phyloP scores from a whole-genome alignment of 2,797 vertebrate genomes.

The Sebastes diaconus region DNA sequence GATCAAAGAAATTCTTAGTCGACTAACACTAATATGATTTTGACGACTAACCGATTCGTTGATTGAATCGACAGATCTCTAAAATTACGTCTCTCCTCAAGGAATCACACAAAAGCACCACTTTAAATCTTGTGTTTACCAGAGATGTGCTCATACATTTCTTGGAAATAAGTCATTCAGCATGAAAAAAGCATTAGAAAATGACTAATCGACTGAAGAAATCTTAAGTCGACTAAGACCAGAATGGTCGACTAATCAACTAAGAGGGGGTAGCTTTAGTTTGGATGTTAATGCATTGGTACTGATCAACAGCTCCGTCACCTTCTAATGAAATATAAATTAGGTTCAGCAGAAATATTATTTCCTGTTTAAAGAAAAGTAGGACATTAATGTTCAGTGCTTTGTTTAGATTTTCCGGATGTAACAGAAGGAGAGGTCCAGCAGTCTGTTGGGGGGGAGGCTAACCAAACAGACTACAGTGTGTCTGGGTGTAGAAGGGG shows the following conservation, averaged over 20 bases:
- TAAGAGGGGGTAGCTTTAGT: neutral
- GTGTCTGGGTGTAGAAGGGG: constrained; percentile 14
- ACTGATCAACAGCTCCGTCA: neutral
- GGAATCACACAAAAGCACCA: too few species aligned
- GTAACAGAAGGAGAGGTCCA: constrained; percentile 1
- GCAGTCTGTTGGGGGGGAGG: neutral
- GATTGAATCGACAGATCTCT: too few species aligned
- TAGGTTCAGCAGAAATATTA: neutral
- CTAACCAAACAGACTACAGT: constrained; percentile 15
- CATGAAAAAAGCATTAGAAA: too few species aligned
- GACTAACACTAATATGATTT: too few species aligned
- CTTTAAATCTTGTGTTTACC: too few species aligned
- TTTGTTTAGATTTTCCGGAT: constrained; percentile 12
- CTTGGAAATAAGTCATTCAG: too few species aligned
- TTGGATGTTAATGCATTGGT: neutral
- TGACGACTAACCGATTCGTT: too few species aligned
- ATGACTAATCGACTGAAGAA: too few species aligned
- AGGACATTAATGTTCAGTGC: neutral
- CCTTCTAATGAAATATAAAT: constrained; percentile 7
- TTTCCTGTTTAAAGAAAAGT: constrained; percentile 10
- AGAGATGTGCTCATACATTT: too few species aligned
- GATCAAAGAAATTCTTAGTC: too few species aligned
- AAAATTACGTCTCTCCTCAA: too few species aligned
- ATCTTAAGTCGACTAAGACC: neutral
- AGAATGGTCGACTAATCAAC: neutral